A percentile compares a stretch with the other conserved stretches of the same genome.
Evolutionary conservation across 2,797 vertebrate genomes (phyloP).

Genomic region (Siniperca obscura): DNA sequence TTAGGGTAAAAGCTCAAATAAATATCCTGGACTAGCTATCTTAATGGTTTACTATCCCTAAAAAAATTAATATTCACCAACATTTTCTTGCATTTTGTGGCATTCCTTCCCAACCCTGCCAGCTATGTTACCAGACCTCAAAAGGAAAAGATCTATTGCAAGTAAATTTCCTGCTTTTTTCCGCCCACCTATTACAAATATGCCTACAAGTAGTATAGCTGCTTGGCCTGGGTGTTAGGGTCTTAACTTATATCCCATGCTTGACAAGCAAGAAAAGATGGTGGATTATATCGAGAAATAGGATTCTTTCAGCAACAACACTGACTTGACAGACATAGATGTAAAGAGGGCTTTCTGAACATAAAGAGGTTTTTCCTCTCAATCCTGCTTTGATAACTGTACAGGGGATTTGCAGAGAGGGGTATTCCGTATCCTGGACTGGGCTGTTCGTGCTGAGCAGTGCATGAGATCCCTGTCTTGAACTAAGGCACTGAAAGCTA

Average conservation of each 20-base stretch:
- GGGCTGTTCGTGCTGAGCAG: slow-evolving; percentile 21
- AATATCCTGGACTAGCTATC: neutral
- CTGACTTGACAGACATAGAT: slow-evolving; percentile 29
- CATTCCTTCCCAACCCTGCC: neutral
- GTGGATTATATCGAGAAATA: slow-evolving; percentile 51
- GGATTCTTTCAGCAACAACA: slow-evolving; percentile 53
- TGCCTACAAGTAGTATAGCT: neutral
- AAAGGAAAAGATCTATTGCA: neutral
- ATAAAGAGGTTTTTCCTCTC: slow-evolving; percentile 21
- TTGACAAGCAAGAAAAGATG: slow-evolving; percentile 42
- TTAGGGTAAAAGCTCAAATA: neutral
- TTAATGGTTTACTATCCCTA: neutral
- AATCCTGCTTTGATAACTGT: slow-evolving; percentile 32
- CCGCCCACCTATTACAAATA: neutral
- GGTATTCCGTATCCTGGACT: neutral
- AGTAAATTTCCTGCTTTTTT: neutral
- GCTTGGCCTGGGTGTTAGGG: slow-evolving; percentile 29
- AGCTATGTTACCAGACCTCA: neutral
- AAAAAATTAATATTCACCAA: neutral
- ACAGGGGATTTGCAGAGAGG: neutral
- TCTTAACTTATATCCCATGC: slow-evolving; percentile 52
- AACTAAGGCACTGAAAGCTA: slow-evolving; percentile 24
- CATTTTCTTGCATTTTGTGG: neutral
- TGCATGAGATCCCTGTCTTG: slow-evolving; percentile 37
- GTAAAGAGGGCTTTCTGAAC: slow-evolving; percentile 41